A percentile compares a stretch with the other conserved stretches of the same genome.
Conservation (phyloP, 2,797 vertebrate species). For the Podarcis lilfordi region DNA sequence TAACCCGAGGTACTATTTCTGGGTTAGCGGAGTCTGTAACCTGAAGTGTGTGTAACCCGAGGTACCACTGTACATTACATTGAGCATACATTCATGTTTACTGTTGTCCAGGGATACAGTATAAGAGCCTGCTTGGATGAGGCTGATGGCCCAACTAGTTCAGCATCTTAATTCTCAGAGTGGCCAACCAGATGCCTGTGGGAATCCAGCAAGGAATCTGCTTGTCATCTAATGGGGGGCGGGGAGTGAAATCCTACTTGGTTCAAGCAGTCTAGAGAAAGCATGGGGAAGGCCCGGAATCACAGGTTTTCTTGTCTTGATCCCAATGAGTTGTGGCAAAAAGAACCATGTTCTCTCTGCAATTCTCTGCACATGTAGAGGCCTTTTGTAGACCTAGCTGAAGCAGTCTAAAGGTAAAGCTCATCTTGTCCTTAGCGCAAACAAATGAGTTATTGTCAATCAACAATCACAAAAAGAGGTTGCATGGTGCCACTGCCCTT, state of each 20-base stretch:
- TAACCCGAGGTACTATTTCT: too few species aligned
- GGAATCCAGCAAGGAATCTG: too few species aligned
- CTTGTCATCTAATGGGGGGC: too few species aligned
- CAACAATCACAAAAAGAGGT: background rate
- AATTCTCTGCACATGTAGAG: background rate
- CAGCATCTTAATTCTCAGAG: too few species aligned
- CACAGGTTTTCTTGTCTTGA: background rate
- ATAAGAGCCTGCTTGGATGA: too few species aligned
- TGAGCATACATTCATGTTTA: background rate
- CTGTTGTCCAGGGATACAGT: background rate
- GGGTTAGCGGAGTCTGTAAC: too few species aligned
- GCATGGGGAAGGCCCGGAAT: background rate
- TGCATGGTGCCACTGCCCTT: background rate
- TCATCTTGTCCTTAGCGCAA: background rate
- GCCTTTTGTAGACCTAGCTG: background rate
- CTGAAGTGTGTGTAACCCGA: too few species aligned
- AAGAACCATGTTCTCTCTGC: background rate
- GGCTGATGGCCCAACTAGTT: too few species aligned
- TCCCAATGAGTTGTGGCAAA: background rate
- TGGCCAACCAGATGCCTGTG: too few species aligned
- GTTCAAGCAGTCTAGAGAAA: too few species aligned
- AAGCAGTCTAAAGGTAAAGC: background rate
- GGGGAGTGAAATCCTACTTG: too few species aligned
- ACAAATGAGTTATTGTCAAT: background rate
- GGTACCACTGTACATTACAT: background rate